Percentiles rank a stretch among this genome's conserved stretches.
Evolutionary conservation across 2,113 vertebrate genomes (phyloP).

Genomic region (Meleagris gallopavo): DNA sequence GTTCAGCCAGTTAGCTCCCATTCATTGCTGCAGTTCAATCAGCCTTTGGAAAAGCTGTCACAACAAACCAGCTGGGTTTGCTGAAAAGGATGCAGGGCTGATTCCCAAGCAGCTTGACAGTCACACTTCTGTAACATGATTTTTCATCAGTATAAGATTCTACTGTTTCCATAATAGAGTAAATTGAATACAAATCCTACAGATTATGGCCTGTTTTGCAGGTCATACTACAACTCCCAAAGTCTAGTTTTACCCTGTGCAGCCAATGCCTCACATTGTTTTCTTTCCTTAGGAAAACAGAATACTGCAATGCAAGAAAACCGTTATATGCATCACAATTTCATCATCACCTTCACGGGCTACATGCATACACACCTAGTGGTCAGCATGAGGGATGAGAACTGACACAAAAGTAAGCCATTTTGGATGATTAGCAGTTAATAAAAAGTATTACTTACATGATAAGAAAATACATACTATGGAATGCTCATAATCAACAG

Average conservation of each 20-base stretch:
- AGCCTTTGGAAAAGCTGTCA: background rate
- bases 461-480: background rate
- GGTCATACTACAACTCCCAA: background rate
- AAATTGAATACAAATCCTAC: background rate
- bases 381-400: background rate
- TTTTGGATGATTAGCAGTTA: background rate
- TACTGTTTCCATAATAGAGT: background rate
- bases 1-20: background rate
- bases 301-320: background rate
- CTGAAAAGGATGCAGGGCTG: background rate
- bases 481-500: background rate
- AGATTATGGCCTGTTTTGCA: background rate
- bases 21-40: background rate
- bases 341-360: background rate
- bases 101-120: background rate
- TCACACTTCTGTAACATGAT: background rate
- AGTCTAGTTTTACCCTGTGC: rapidly evolving
- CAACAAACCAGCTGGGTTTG: background rate
- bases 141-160: background rate
- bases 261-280: background rate
- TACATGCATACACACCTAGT: background rate
- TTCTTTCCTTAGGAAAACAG: background rate
- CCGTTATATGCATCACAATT: too few relatives aligned
- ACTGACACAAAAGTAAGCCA: background rate
- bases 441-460: background rate